Percentiles rank a stretch among this genome's conserved stretches.
phyloP scores from a whole-genome alignment of 2,797 vertebrate genomes.

The Cercopithecus petaurista region DNA sequence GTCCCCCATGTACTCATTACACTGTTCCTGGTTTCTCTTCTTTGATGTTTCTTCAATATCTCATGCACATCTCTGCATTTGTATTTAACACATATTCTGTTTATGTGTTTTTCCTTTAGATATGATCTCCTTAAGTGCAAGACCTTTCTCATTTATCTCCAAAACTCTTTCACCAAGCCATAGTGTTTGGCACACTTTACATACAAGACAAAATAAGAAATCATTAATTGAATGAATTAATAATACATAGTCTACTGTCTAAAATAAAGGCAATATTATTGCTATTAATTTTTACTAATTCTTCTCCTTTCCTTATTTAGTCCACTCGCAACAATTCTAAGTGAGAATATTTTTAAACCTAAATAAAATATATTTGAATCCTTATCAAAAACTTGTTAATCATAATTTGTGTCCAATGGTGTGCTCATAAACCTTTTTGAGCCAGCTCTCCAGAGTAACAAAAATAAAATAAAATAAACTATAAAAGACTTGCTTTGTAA shows the following conservation, averaged over 20 bases:
- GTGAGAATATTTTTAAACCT: not conserved
- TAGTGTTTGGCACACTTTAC: not conserved
- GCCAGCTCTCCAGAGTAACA: not conserved
- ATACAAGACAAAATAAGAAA: not conserved
- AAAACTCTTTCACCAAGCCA: not conserved
- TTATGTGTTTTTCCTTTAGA: not conserved
- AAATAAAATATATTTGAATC: conserved; percentile 33
- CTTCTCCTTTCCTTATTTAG: not conserved
- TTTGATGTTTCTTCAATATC: not conserved
- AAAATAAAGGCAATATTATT: not conserved
- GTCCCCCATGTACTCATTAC: not conserved
- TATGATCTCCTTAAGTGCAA: not conserved
- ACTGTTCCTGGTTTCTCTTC: not conserved
- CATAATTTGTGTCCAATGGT: not conserved
- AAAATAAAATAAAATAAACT: not conserved
- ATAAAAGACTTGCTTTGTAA: not conserved
- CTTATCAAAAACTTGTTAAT: conserved; percentile 35
- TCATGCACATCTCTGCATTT: not conserved
- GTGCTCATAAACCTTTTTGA: conserved; percentile 39
- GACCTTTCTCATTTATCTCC: not conserved
- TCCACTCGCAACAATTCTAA: not conserved
- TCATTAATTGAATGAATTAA: not conserved
- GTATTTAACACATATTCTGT: not conserved
- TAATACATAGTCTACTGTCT: not conserved
- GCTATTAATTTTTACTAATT: conserved; percentile 28